phyloP scores from a whole-genome alignment of 2,797 vertebrate species.

The Nannoperca australis region DNA sequence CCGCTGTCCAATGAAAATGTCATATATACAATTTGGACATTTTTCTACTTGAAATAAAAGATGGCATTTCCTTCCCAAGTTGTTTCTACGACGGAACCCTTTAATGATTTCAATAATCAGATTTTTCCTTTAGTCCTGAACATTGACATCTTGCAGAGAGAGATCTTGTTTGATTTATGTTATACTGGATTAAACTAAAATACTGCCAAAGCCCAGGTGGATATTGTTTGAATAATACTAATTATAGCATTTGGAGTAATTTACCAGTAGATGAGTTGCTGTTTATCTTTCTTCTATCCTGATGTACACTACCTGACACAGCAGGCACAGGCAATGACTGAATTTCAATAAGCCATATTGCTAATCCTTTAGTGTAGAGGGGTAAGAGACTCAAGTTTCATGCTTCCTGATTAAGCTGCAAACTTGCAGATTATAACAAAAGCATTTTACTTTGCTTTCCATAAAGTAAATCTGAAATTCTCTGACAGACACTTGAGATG shows the following conservation, averaged over 20 bases:
- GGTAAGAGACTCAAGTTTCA: background rate
- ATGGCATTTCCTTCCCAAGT: background rate
- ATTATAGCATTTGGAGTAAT: background rate
- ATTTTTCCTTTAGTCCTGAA: slow-evolving; percentile 14
- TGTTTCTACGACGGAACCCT: background rate
- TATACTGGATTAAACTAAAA: background rate
- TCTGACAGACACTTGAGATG: slow-evolving; percentile 8
- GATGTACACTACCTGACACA: background rate
- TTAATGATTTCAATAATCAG: slow-evolving; percentile 2
- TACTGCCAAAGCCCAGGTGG: slow-evolving; percentile 1
- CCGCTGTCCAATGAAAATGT: slow-evolving; percentile 47
- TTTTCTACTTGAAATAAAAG: slow-evolving; percentile 25
- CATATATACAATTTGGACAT: slow-evolving; percentile 25
- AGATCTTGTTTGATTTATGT: too few relatives aligned
- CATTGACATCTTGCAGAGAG: slow-evolving; percentile 4
- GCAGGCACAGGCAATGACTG: background rate
- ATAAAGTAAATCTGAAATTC: slow-evolving; percentile 2
- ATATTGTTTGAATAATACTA: slow-evolving; percentile 7
- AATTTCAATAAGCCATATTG: background rate
- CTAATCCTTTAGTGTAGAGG: background rate
- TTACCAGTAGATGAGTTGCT: background rate
- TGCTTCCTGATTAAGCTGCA: background rate
- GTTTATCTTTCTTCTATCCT: background rate
- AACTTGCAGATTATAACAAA: background rate
- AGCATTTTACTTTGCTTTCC: slow-evolving; percentile 9